phyloP scores from a whole-genome alignment of 2,888 invertebrate genomes.

The Hololepta plana region DNA sequence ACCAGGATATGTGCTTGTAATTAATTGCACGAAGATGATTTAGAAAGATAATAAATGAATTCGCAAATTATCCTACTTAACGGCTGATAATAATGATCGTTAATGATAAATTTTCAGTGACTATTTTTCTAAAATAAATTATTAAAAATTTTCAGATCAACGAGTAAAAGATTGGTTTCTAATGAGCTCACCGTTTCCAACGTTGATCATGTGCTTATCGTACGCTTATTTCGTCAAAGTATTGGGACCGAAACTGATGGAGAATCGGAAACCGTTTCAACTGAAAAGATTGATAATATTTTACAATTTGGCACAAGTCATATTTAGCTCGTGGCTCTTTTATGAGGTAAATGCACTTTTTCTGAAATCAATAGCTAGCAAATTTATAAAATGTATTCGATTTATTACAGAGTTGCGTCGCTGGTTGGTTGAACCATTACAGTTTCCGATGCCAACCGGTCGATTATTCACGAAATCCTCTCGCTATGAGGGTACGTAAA shows the following conservation, averaged over 20 bases:
- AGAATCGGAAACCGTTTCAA: constrained; percentile 72
- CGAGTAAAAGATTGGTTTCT: constrained; percentile 75
- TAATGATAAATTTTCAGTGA: too few species aligned
- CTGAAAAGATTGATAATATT: constrained; percentile 59
- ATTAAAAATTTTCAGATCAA: constrained; percentile 63
- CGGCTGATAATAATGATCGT: too few species aligned
- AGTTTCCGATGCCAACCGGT: constrained; percentile 62
- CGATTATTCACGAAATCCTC: constrained; percentile 48
- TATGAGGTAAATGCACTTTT: constrained; percentile 58
- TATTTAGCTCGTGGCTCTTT: constrained; percentile 81
- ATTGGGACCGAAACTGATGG: constrained; percentile 76
- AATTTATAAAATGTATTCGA: constrained; percentile 3
- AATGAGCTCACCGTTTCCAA: constrained; percentile 79
- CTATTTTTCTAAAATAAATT: too few species aligned
- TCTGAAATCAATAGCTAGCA: constrained; percentile 4
- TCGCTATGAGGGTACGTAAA: constrained; percentile 48
- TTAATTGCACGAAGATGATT: too few species aligned
- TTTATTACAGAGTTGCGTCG: constrained; percentile 29
- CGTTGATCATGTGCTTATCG: constrained; percentile 58
- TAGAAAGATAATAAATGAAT: too few species aligned
- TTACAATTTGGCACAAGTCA: constrained; percentile 79
- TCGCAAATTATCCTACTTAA: too few species aligned
- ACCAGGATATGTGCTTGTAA: too few species aligned
- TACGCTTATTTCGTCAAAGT: constrained; percentile 76
- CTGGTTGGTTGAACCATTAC: constrained; percentile 63